phyloP scores from a whole-genome alignment of 2,888 invertebrate genomes.

The Syrista parreyssii region DNA sequence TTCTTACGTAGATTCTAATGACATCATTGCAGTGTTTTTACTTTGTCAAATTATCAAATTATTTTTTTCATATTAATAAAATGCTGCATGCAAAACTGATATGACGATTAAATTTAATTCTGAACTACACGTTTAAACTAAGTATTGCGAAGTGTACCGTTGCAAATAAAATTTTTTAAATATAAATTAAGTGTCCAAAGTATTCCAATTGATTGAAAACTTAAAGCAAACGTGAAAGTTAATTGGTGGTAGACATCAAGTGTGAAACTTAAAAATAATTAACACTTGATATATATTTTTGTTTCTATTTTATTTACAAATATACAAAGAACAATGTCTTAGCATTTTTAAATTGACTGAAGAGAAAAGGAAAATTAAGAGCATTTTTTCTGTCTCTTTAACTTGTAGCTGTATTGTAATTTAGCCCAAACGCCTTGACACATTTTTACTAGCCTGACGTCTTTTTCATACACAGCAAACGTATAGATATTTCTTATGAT shows the following conservation, averaged over 20 bases:
- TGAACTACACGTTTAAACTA: background rate
- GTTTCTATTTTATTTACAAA: constrained; percentile 31
- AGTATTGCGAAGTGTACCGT: background rate
- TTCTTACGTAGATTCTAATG: background rate
- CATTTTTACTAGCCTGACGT: constrained; percentile 80
- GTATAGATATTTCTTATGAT: constrained; percentile 72
- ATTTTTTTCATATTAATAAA: background rate
- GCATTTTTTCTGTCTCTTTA: constrained; percentile 37
- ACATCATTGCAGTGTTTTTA: background rate
- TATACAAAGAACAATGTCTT: constrained; percentile 22
- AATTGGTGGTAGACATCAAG: background rate
- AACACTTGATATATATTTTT: background rate
- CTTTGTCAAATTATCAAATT: background rate
- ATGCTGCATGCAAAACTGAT: background rate
- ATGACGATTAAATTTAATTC: background rate
- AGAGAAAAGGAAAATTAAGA: background rate
- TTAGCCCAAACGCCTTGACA: constrained; percentile 90
- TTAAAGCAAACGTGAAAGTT: background rate
- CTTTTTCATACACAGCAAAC: constrained; percentile 68
- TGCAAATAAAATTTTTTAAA: background rate
- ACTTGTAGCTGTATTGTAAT: constrained; percentile 71
- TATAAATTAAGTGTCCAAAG: background rate
- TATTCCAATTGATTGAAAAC: background rate
- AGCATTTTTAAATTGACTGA: background rate
- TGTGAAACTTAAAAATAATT: background rate